Base-by-base conservation (phyloP, 2,888 invertebrate species). In the Tachina fera region DNA sequence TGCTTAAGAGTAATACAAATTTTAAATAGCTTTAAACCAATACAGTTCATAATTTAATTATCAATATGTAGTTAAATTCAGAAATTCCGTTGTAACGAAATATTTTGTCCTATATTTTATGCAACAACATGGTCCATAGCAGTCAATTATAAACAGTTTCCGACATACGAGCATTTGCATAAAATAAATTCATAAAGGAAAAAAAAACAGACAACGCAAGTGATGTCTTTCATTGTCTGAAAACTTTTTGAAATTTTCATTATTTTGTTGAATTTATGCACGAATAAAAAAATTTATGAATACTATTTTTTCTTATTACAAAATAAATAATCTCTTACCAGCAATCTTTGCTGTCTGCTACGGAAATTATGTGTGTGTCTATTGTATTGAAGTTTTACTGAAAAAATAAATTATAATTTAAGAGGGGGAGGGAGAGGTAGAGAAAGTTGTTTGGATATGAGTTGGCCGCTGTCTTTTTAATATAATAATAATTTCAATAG, bases 281-380 rank as follows among this genome's bases (percentile, higher is more conserved):
- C n/a, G 47, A 11, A 53, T 14, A 56, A 19, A n/a, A 16, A 43
- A 16, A 43, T 60, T 2, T 63, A 43, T 63, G 22, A 75, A 22
- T 51, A 61, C 53, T 14, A 5, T 67, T 76, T 56, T 56, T 63
- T 67, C 56, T 47, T 61, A 49, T 77, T 72, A 60, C 77, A 83
- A 49, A 77, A 77, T 72, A 77, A 77, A 70, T 70, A 77, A 83
- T 77, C 71, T 77, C 60, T 63, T 51, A 81, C 60, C 43, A 68
- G 74, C 67, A 65, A 83, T 77, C 77, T 77, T 65, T 71, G 61
- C 67, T 72, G 82, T 86, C 85, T 83, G 75, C 82, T 71, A 76
- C 82, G 85, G 82, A 83, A 79, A 79, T 86, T 71, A 65, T 72
- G 31, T 31, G 31, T 31, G 31, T 31, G 31, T 31, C 6, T 31